Evolutionary conservation across 2,113 vertebrate species (phyloP).

Genomic region (Spheniscus mendiculus): DNA sequence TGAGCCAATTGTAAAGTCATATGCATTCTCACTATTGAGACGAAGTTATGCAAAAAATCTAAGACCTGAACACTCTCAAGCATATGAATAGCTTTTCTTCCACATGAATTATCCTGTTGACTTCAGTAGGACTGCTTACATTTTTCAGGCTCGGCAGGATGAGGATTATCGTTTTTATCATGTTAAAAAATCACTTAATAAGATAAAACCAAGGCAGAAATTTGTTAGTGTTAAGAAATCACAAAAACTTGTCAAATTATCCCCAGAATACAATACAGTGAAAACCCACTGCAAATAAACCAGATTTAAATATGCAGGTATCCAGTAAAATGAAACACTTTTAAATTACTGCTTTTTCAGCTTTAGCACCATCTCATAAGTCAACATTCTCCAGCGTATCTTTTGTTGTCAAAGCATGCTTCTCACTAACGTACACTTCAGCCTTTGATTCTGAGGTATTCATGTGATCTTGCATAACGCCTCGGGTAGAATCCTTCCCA

Average conservation of each 20-base stretch:
- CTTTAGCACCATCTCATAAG: background rate
- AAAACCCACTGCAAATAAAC: background rate
- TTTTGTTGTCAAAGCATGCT: background rate
- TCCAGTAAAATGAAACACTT: background rate
- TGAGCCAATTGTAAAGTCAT: background rate
- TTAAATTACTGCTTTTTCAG: background rate
- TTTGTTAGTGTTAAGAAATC: background rate
- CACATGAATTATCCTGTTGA: background rate
- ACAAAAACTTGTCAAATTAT: background rate
- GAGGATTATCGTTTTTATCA: background rate
- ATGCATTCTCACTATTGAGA: background rate
- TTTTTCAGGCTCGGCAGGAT: background rate
- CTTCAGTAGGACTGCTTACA: background rate
- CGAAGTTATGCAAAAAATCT: background rate
- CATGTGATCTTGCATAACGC: background rate
- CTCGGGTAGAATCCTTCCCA: fast-evolving
- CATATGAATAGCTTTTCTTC: background rate
- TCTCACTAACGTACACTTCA: background rate
- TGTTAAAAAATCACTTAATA: background rate
- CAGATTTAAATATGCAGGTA: background rate
- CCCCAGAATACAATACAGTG: background rate
- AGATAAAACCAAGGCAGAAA: background rate
- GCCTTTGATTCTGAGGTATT: background rate
- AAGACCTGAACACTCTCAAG: background rate
- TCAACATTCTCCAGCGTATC: background rate